These are phyloP conservation scores for Chiroxiphia lanceolata DNA, from an alignment of 2,797 vertebrate species.

Conservation along the genomic window DNA sequence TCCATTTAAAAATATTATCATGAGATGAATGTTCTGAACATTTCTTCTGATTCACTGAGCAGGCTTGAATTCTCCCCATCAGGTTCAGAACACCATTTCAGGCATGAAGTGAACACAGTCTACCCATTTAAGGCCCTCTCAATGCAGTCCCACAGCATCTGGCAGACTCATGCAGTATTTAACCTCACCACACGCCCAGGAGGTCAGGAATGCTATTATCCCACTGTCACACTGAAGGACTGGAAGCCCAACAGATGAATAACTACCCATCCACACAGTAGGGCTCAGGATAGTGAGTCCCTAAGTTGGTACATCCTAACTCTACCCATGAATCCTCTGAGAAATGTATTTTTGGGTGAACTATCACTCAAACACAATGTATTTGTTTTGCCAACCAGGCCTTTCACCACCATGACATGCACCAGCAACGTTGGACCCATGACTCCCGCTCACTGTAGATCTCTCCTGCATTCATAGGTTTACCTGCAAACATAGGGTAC, in stretches of 20 bases:
- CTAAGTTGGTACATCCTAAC: not conserved
- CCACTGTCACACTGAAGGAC: not conserved
- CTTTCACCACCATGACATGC: not conserved
- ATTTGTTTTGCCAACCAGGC: not conserved
- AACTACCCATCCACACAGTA: not conserved
- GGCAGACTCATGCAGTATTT: not conserved
- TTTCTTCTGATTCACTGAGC: not conserved
- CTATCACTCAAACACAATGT: rapidly evolving
- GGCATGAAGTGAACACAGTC: not conserved
- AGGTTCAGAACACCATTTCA: not conserved
- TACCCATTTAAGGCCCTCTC: not conserved
- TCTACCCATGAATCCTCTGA: not conserved
- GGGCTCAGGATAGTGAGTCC: not conserved
- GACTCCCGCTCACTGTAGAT: not conserved
- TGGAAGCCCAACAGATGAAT: not conserved
- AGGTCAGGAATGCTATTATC: not conserved
- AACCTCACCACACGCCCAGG: not conserved
- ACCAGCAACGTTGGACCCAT: rapidly evolving
- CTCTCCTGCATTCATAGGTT: not conserved
- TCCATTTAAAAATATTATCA: not conserved
- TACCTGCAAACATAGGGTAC: rapidly evolving
- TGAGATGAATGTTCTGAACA: not conserved
- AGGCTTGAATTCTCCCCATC: rapidly evolving
- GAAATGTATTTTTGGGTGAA: not conserved
- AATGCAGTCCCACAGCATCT: not conserved